A percentile compares a stretch with the other conserved stretches of the same genome.
These are phyloP conservation scores for Scaptomyza parva DNA, from an alignment of 2,888 invertebrate species.

Conservation along the genomic window DNA sequence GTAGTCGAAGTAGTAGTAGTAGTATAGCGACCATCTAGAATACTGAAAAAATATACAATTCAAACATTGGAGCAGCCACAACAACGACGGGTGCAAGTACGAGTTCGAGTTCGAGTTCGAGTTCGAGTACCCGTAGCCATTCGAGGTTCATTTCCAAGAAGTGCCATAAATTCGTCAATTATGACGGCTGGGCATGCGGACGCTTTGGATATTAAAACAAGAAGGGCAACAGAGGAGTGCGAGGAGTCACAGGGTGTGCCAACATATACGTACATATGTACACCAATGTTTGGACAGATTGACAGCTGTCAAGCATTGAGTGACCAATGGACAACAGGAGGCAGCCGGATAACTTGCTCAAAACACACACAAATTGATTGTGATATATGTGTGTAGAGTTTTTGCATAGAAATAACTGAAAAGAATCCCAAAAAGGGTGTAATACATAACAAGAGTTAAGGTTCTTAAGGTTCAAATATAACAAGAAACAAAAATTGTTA, in stretches of 20 bases:
- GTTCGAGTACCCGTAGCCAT: slow-evolving; percentile 7
- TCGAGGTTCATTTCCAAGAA: slow-evolving; percentile 62
- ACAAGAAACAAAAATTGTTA: no score
- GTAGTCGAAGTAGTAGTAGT: no score
- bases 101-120: slow-evolving; percentile 7
- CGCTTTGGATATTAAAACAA: slow-evolving; percentile 41
- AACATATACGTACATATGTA: not conserved
- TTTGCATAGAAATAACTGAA: not conserved
- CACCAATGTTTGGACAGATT: slow-evolving; percentile 35
- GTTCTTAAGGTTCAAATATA: no score
- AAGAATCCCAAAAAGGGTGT: no score
- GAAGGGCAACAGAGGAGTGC: slow-evolving; percentile 2
- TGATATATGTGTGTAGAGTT: not conserved
- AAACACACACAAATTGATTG: slow-evolving; percentile 9
- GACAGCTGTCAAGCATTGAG: slow-evolving; percentile 65
- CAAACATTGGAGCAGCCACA: slow-evolving; percentile 48
- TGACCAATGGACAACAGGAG: slow-evolving; percentile 19
- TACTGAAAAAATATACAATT: slow-evolving; percentile 52
- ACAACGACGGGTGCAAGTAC: slow-evolving; percentile 2
- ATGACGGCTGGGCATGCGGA: slow-evolving; percentile 69
- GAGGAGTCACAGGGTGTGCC: slow-evolving; percentile 25
- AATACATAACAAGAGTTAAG: no score
- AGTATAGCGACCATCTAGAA: slow-evolving; percentile 31
- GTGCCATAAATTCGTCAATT: slow-evolving; percentile 79
- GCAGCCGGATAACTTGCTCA: not conserved